Base-by-base conservation (phyloP, 2,113 vertebrate species). In the Loxodonta africana region DNA sequence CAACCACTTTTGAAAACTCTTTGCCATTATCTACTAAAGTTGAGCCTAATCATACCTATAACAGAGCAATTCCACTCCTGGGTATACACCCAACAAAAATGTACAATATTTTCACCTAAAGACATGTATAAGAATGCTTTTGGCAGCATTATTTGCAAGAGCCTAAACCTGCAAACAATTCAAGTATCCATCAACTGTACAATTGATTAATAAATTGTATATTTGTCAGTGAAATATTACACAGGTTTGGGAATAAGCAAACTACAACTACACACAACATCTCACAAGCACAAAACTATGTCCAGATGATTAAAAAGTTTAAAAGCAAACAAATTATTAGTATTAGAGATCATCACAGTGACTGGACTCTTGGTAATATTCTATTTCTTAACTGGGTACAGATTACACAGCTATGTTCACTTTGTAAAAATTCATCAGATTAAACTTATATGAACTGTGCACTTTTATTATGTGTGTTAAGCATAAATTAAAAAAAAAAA, bases 201-300 rank as follows among this genome's bases (percentile, higher is more conserved):
- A 93, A 87, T 20, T 53, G 37, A 81, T 25, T 65, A 87, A 80
- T 73, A 80, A 83, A 81, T 20, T 82, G 1, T 37, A 17, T 57
- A 89, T 85, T 63, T 90, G 51, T 67, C 57, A 20, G 53, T n/a
- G 8, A 8, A 88, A 84, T 78, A 60, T 10, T 57, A 23, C 41
- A 51, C 41, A 90, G 21, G 74, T 51, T 83, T 78, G 0, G 17
- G 95, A 96, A 82, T 85, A 95, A 90, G 69, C 14, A 88, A 90
- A 62, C 51, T 26, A 25, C 9, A 88, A 62, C 65, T 69, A 65
- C 15, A 71, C 15, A 48, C 28, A 78, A 63, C 20, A 53, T 88
- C 53, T 87, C 53, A 33, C 30, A 44, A 53, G 74, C 17, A 82
- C 17, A 81, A 71, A 95, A 53, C 26, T 69, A 91, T 30, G 7